Conservation (phyloP, 2,888 invertebrate species). For the Hypsopygia costalis region DNA sequence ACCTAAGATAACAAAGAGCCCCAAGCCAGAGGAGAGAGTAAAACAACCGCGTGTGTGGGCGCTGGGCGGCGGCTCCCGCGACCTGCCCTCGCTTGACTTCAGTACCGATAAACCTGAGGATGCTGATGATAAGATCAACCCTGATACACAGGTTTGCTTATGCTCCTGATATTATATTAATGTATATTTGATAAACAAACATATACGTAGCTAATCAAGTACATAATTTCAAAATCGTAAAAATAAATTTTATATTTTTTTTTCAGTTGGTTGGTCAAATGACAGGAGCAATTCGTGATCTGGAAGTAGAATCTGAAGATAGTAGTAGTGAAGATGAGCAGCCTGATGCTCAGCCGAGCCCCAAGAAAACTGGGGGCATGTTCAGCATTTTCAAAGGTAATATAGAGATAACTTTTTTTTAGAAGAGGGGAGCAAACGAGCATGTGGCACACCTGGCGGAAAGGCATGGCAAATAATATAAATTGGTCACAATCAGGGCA, state of each 20-base stretch:
- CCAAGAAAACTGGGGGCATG: constrained; percentile 81
- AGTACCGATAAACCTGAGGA: constrained; percentile 87
- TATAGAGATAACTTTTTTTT: too few relatives aligned
- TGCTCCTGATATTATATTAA: too few relatives aligned
- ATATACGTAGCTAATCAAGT: too few relatives aligned
- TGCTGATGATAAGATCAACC: constrained; percentile 72
- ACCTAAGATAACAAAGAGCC: constrained; percentile 59
- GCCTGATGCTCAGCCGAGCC: constrained; percentile 54
- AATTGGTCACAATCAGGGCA: too few relatives aligned
- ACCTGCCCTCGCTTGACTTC: constrained; percentile 89
- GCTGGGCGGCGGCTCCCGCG: constrained; percentile 88
- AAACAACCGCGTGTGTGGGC: constrained; percentile 97
- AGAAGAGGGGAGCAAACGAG: too few relatives aligned
- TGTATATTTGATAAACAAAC: too few relatives aligned
- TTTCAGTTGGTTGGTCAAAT: constrained; percentile 87
- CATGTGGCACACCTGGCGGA: too few relatives aligned
- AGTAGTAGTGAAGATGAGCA: constrained; percentile 83
- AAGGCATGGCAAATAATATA: too few relatives aligned
- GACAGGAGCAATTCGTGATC: constrained; percentile 90
- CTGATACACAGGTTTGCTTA: constrained; percentile 82
- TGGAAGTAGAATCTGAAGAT: constrained; percentile 89
- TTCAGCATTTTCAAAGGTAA: constrained; percentile 91
- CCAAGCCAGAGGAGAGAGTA: constrained; percentile 82
- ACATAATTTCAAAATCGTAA: too few relatives aligned
- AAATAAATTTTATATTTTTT: too few relatives aligned